Conservation (phyloP, 2,797 vertebrate genomes). For the Myotis daubentonii region DNA sequence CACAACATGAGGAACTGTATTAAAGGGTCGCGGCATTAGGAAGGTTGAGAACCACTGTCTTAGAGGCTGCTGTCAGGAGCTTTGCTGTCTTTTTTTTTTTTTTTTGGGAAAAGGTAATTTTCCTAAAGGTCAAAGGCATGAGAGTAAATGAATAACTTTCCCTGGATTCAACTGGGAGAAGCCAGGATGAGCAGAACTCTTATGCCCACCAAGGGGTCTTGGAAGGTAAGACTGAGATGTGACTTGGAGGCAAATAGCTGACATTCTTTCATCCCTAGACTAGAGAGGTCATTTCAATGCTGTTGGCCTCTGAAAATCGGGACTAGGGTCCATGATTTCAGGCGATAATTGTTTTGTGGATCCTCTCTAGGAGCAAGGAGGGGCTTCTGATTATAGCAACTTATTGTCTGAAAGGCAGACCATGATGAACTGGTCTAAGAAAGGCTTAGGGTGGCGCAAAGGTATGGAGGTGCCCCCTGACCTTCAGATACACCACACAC, state of each 20-base stretch:
- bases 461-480: too few species aligned
- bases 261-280: not conserved
- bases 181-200: not conserved
- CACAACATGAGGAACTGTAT: too few species aligned
- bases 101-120: not conserved
- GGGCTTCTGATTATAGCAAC: not conserved
- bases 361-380: not conserved
- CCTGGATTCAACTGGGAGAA: not conserved
- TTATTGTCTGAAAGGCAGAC: not conserved
- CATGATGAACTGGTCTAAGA: not conserved
- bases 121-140: not conserved
- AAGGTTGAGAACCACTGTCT: not conserved
- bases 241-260: not conserved
- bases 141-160: not conserved
- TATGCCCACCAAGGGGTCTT: not conserved
- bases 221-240: not conserved
- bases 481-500: not conserved
- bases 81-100: not conserved
- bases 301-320: not conserved
- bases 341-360: not conserved
- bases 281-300: not conserved
- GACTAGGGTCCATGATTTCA: not conserved
- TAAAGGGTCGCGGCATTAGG: too few species aligned
- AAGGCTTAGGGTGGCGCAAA: not conserved
- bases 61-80: not conserved